These are phyloP conservation scores for Moxostoma hubbsi DNA, from an alignment of 2,797 vertebrate species.

Conservation along the genomic window DNA sequence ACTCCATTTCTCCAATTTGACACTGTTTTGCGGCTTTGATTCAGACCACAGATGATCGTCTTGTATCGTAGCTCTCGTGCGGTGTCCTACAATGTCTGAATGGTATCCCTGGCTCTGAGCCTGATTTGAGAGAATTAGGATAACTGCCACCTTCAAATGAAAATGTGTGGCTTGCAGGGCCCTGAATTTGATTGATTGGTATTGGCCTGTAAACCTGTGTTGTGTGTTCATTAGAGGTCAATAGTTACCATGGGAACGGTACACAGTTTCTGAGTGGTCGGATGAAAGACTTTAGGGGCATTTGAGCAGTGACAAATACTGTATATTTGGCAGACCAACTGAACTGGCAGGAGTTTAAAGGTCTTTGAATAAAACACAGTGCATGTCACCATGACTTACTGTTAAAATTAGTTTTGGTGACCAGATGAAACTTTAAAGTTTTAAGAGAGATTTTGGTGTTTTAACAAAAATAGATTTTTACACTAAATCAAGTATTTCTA, in stretches of 20 bases:
- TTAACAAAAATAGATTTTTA: slow-evolving; percentile 38
- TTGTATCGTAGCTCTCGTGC: slow-evolving; percentile 7
- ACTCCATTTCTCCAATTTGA: not conserved
- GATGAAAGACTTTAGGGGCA: slow-evolving; percentile 22
- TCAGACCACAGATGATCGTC: slow-evolving; percentile 6
- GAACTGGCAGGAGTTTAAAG: slow-evolving; percentile 48
- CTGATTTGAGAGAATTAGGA: slow-evolving; percentile 7
- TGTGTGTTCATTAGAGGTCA: slow-evolving; percentile 20
- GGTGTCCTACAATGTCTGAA: slow-evolving; percentile 5
- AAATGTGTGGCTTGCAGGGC: not conserved
- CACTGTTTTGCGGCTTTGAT: not conserved
- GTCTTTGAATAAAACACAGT: slow-evolving; percentile 20
- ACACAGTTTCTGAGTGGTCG: slow-evolving; percentile 8
- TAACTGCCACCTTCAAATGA: not conserved
- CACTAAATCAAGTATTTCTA: slow-evolving; percentile 26
- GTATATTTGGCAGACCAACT: slow-evolving; percentile 17
- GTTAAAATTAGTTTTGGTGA: slow-evolving; percentile 21
- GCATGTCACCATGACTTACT: slow-evolving; percentile 20
- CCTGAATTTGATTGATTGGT: slow-evolving; percentile 13
- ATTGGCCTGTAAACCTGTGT: slow-evolving; percentile 10
- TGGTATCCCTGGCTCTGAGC: not conserved
- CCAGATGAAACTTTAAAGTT: slow-evolving; percentile 36
- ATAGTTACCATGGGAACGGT: slow-evolving; percentile 40
- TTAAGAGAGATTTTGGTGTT: slow-evolving; percentile 29
- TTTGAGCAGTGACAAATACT: slow-evolving; percentile 13